Percentiles rank a stretch among this genome's conserved stretches.
These are phyloP conservation scores for Acipenser oxyrinchus DNA, from an alignment of 2,797 vertebrate genomes.

Conservation along the genomic window DNA sequence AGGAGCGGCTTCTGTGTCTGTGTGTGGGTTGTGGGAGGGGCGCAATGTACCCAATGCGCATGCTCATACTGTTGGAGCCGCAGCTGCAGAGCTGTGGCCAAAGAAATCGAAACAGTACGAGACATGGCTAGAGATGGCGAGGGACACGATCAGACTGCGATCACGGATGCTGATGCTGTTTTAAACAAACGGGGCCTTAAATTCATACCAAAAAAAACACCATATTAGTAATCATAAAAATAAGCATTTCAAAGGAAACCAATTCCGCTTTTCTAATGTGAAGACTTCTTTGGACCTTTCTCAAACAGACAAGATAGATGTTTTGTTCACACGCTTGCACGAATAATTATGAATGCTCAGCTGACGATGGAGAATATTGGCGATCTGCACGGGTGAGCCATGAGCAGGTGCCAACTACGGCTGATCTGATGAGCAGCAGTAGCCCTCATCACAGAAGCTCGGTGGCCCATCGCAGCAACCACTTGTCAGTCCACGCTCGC, in stretches of 20 bases:
- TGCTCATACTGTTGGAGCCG: conserved; percentile 56
- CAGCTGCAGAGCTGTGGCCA: conserved; percentile 59
- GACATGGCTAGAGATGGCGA: conserved; percentile 81
- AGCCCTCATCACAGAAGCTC: conserved; percentile 74
- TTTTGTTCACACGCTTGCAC: conserved; percentile 70
- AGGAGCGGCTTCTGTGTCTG: conserved; percentile 22
- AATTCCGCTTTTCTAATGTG: conserved; percentile 43
- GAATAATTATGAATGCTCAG: conserved; percentile 85
- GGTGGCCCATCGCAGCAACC: conserved; percentile 57
- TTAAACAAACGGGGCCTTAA: conserved; percentile 66
- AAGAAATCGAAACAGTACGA: conserved; percentile 57
- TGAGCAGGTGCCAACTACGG: conserved; percentile 71
- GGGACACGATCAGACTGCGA: conserved; percentile 70
- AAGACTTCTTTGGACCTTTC: conserved; percentile 61
- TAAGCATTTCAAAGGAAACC: conserved; percentile 8
- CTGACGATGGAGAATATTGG: conserved; percentile 93
- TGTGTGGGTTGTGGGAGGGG: conserved; percentile 30
- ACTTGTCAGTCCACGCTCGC: conserved; percentile 67
- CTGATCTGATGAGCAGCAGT: conserved; percentile 75
- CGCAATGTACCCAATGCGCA: conserved; percentile 55
- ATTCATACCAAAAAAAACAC: conserved; percentile 30
- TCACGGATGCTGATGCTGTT: conserved; percentile 60
- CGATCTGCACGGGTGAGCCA: conserved; percentile 91
- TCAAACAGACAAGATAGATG: conserved; percentile 77
- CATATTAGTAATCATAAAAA: conserved; percentile 37